Conservation (phyloP, 2,888 invertebrate genomes). For the Mamestra brassicae region DNA sequence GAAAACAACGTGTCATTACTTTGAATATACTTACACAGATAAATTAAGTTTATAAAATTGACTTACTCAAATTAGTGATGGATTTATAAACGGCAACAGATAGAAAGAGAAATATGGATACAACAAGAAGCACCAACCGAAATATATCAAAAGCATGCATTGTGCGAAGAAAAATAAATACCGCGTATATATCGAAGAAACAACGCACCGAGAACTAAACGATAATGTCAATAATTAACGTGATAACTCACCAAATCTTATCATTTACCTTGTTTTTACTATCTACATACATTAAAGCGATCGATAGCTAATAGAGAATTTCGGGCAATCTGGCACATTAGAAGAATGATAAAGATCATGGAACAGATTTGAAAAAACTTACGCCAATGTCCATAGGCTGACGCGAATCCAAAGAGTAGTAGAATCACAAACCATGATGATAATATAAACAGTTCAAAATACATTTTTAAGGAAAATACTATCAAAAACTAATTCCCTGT, state of each 20-base stretch:
- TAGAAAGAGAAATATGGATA: slow-evolving; percentile 12
- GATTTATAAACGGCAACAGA: slow-evolving; percentile 33
- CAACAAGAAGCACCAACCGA: slow-evolving; percentile 16
- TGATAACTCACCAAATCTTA: slow-evolving; percentile 39
- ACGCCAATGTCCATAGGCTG: slow-evolving; percentile 15
- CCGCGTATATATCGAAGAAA: slow-evolving; percentile 8
- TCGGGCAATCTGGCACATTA: not conserved
- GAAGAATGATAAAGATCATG: not conserved
- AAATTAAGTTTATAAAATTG: not conserved
- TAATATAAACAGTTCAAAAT: slow-evolving; percentile 21
- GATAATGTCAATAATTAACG: slow-evolving; percentile 28
- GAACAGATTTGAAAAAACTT: slow-evolving; percentile 14
- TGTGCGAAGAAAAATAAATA: not conserved
- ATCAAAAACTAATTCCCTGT: not conserved
- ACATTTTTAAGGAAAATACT: not conserved
- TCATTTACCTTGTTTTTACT: slow-evolving; percentile 26
- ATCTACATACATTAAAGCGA: slow-evolving; percentile 17
- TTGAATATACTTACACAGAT: not conserved
- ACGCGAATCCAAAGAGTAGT: slow-evolving; percentile 12
- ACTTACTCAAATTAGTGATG: slow-evolving; percentile 31
- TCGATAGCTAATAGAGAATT: slow-evolving; percentile 13
- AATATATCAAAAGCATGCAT: slow-evolving; percentile 25
- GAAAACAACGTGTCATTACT: not conserved
- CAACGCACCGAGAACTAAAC: slow-evolving; percentile 34
- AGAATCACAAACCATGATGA: slow-evolving; percentile 9